Evolutionary conservation across 2,113 vertebrate genomes (phyloP), one percentile per base, ranked within the genome.

Genomic region (Lophura nycthemera): DNA sequence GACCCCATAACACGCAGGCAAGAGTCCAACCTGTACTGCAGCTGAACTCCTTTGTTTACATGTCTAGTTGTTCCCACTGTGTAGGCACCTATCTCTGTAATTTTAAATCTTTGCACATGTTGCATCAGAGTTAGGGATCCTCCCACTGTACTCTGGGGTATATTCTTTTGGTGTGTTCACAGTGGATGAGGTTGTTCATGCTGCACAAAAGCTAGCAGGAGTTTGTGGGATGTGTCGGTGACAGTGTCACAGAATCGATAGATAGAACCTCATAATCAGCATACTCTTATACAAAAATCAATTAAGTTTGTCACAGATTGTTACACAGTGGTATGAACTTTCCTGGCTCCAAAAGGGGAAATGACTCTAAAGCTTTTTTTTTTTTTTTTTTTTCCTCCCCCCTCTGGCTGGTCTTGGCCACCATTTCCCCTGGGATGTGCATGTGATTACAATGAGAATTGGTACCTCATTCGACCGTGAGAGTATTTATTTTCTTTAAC

Each of bases 31-130:
- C 13, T 15, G 34, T 10, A 47, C 43, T 89, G 21, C 32, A 84
- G 42, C 9, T 89, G 66, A 84, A 90, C 14, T 88, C 45, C 45
- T n/a, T 69, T 72, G 24, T 84, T 95, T 82, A 70, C 10, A 27
- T 25, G 21, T 81, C 34, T 74, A 61, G 10, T 57, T 72, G 15
- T 75, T 92, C 17, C 29, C 43, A 65, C 17, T 89, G 82, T 43
- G 40, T 64, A 60, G 22, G 13, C 47, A 38, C 36, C 16, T 64
- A 6, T 32, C n/a, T 77, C 70, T 74, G 9, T n/a, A 72, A 48
- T 57, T 9, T 47, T 69, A 76, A 91, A 76, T 4, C 5, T 10
- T 54, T 48, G 13, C 10, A 40, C 1, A 0, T 3, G 2, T 64
- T 25, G 3, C 19, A 20, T 56, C 24, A 71, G n/a, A 54, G 15